These are phyloP conservation scores for Epinephelus fuscoguttatus DNA, from an alignment of 2,113 vertebrate species.

Conservation along the genomic window DNA sequence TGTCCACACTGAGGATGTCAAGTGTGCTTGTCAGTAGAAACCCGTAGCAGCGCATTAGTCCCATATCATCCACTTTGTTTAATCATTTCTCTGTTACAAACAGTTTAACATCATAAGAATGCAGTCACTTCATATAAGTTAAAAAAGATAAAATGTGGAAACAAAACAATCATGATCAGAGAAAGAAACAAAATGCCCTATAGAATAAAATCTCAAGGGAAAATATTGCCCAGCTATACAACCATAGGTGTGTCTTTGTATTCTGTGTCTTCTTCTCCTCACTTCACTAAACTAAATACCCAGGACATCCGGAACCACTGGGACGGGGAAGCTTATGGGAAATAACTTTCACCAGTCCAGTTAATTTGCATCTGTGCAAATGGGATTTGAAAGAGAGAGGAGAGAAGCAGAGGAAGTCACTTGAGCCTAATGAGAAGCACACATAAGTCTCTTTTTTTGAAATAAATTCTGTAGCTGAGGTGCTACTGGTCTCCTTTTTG, in stretches of 20 bases:
- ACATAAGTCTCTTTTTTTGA: conserved; percentile 43
- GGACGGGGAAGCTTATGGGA: conserved; percentile 27
- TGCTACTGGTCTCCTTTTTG: conserved; percentile 81
- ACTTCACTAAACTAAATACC: conserved; percentile 54
- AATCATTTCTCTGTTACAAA: conserved; percentile 67
- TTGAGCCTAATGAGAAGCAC: conserved; percentile 54
- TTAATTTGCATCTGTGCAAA: conserved; percentile 58
- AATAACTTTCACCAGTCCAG: conserved; percentile 47
- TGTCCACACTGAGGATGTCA: conserved; percentile 66
- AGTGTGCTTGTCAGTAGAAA: conserved; percentile 78
- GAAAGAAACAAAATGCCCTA: conserved; percentile 68
- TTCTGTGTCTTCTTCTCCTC: conserved; percentile 45
- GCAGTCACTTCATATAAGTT: conserved; percentile 85
- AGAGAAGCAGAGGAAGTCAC: conserved; percentile 50
- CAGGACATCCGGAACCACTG: conserved; percentile 53
- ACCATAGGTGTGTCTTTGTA: conserved; percentile 51
- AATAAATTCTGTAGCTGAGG: conserved; percentile 52
- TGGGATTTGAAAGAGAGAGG: conserved; percentile 29
- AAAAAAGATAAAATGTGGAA: conserved; percentile 77
- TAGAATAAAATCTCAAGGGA: conserved; percentile 64
- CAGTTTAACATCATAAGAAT: conserved; percentile 71
- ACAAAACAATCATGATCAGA: conserved; percentile 63
- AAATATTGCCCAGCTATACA: conserved; percentile 75
- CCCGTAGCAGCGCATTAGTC: conserved; percentile 83
- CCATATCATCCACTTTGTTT: conserved; percentile 68